Evolutionary conservation across 2,113 vertebrate genomes (phyloP).

Genomic region (Piprites chloris): DNA sequence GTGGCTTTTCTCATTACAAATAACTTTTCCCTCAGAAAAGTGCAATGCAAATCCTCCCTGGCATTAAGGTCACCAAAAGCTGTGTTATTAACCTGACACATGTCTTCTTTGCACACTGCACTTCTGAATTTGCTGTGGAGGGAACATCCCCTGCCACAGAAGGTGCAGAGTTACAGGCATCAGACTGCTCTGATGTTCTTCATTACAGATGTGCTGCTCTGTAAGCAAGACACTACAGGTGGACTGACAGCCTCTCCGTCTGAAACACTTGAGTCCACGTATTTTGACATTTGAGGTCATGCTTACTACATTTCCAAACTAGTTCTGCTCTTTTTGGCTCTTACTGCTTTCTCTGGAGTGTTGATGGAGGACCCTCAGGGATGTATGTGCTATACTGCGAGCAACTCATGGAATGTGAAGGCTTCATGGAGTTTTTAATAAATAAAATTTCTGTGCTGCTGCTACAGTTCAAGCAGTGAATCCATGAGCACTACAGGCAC

Average conservation of each 20-base stretch:
- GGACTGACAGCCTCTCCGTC: neutral
- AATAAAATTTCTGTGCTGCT: neutral
- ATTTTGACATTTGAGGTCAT: neutral
- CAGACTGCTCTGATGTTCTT: neutral
- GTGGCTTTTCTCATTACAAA: neutral
- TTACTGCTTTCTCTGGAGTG: neutral
- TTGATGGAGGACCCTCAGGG: neutral
- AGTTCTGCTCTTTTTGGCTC: neutral
- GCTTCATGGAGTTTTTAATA: neutral
- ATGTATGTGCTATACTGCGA: neutral
- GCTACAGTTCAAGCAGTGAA: neutral
- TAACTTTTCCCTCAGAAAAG: neutral
- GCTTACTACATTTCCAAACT: neutral
- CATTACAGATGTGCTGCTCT: neutral
- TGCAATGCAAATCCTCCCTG: neutral
- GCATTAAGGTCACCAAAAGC: neutral
- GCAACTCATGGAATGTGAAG: neutral
- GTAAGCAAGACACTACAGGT: neutral
- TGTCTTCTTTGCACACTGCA: neutral
- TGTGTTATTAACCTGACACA: neutral
- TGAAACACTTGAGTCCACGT: neutral
- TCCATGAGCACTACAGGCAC: neutral
- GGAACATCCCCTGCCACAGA: neutral
- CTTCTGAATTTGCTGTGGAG: neutral
- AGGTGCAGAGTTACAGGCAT: neutral